phyloP scores from a whole-genome alignment of 2,113 vertebrate genomes.

The Malurus cyaneus region DNA sequence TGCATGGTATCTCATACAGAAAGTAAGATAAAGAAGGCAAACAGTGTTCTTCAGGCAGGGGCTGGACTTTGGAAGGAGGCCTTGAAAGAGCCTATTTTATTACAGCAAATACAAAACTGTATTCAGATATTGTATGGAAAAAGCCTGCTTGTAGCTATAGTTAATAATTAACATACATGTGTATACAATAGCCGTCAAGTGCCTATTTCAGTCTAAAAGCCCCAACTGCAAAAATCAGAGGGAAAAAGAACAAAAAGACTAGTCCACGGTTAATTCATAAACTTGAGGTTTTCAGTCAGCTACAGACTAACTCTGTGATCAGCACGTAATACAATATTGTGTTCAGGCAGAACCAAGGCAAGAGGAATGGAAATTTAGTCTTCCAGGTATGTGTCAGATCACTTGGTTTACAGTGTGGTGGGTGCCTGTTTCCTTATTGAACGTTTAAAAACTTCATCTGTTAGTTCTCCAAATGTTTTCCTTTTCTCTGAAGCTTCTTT shows the following conservation, averaged over 20 bases:
- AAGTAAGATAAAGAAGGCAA: not conserved
- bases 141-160: not conserved
- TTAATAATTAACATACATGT: slow-evolving; percentile 18
- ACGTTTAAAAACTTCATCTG: not conserved
- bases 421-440: not conserved
- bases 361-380: not conserved
- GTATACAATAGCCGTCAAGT: not conserved
- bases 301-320: not conserved
- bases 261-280: not conserved
- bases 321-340: accelerated
- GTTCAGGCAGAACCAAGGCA: not conserved
- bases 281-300: not conserved
- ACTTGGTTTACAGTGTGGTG: not conserved
- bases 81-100: not conserved
- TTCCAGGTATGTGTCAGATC: not conserved
- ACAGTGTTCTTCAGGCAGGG: not conserved
- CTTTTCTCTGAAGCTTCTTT: not conserved
- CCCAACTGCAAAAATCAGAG: not conserved
- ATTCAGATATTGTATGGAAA: not conserved
- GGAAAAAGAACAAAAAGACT: not conserved
- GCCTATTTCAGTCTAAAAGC: not conserved
- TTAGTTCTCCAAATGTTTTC: not conserved
- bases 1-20: not conserved
- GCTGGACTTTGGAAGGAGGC: slow-evolving; percentile 37
- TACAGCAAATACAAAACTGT: not conserved